phyloP scores from a whole-genome alignment of 64 coral and sea anemone species.

The Montipora capricornis region DNA sequence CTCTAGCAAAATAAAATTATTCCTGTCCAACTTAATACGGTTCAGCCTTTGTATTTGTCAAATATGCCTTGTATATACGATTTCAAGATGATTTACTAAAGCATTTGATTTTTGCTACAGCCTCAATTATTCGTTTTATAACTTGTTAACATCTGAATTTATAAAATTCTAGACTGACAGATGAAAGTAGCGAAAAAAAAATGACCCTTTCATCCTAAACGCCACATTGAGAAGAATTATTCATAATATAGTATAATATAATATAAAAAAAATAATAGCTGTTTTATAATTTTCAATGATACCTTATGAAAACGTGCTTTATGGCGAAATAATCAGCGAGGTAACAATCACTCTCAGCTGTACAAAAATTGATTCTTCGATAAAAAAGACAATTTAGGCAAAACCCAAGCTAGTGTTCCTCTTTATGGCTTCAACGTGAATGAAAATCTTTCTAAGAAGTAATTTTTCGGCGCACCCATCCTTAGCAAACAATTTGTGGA shows the following conservation, averaged over 20 bases:
- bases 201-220: background rate
- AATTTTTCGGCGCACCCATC: background rate
- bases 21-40: slow-evolving; percentile 29
- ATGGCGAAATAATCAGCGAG: no score
- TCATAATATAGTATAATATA: no score
- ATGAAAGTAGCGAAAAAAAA: background rate
- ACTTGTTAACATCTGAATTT: background rate
- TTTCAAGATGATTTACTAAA: background rate
- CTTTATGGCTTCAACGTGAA: background rate
- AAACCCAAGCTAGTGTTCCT: background rate
- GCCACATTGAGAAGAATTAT: background rate
- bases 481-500: background rate
- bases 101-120: background rate
- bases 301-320: background rate
- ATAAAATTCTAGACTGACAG: background rate
- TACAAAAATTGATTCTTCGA: no score
- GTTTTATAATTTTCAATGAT: slow-evolving; percentile 16
- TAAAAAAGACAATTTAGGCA: background rate
- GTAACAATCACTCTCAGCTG: no score
- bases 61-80: background rate
- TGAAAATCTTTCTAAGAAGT: background rate
- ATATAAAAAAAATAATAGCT: background rate
- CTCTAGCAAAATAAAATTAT: background rate
- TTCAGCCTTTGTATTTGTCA: background rate
- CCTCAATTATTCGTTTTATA: slow-evolving; percentile 4